A percentile compares a stretch with the other conserved stretches of the same genome.
These are phyloP conservation scores for Tetranychus truncatus DNA, from an alignment of 2,888 invertebrate species.

Conservation along the genomic window DNA sequence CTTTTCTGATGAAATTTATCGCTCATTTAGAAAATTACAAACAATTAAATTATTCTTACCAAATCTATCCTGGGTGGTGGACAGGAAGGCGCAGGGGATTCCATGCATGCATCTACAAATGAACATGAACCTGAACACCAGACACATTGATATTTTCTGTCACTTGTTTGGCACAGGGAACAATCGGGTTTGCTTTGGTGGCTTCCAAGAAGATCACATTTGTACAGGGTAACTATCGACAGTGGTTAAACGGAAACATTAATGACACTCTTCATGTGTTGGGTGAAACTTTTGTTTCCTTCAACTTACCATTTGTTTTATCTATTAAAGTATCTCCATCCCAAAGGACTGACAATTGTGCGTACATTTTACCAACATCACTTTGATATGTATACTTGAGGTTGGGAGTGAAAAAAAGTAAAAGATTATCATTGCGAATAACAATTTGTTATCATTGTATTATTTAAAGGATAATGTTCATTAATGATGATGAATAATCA, in stretches of 20 bases:
- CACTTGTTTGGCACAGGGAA: conserved; percentile 76
- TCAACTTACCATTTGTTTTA: conserved; percentile 42
- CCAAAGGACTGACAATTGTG: conserved; percentile 77
- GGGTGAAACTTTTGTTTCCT: not conserved
- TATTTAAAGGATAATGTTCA: too few species aligned
- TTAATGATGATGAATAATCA: too few species aligned
- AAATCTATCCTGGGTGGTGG: conserved; percentile 79
- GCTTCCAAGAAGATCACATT: conserved; percentile 83
- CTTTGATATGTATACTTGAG: conserved; percentile 58
- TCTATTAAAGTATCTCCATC: conserved; percentile 80
- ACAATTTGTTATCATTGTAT: not conserved
- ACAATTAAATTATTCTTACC: conserved; percentile 37
- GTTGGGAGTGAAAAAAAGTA: not conserved
- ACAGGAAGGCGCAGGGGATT: conserved; percentile 60
- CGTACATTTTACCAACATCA: conserved; percentile 38
- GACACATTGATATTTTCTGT: conserved; percentile 68
- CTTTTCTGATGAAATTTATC: too few species aligned
- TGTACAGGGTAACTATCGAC: conserved; percentile 59
- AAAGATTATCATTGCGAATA: not conserved
- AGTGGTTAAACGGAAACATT: too few species aligned
- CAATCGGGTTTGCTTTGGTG: conserved; percentile 87
- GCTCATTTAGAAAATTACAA: conserved; percentile 16
- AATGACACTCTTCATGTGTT: too few species aligned
- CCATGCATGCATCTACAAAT: conserved; percentile 62
- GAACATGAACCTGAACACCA: conserved; percentile 85